A percentile compares a stretch with the other conserved stretches of the same genome.
Conservation (phyloP, 2,113 vertebrate species). For the Myiopsitta monachus region DNA sequence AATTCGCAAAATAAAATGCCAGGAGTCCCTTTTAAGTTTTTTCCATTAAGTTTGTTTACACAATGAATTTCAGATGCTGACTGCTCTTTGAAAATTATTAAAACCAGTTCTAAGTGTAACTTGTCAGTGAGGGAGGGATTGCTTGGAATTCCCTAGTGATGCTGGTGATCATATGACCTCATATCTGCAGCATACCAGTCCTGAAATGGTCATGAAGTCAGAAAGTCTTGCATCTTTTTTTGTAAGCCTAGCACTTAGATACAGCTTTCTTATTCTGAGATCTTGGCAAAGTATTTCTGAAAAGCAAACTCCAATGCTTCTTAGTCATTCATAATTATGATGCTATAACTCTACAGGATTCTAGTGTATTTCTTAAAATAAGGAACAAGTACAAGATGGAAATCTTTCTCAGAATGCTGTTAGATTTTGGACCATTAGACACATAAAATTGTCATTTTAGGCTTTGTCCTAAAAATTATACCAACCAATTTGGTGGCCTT, state of each 20-base stretch:
- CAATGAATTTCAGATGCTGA: background rate
- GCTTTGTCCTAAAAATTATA: background rate
- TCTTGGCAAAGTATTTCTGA: background rate
- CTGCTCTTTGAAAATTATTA: constrained; percentile 3
- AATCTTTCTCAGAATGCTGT: background rate
- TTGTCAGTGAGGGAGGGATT: background rate
- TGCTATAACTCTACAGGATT: background rate
- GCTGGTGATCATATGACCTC: background rate
- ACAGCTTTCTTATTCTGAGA: background rate
- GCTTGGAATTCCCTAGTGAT: background rate
- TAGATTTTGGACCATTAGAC: background rate
- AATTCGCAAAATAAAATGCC: background rate
- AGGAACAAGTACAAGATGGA: background rate
- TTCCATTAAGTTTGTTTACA: background rate
- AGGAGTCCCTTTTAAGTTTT: background rate
- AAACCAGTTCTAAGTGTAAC: background rate
- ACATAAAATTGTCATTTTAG: background rate
- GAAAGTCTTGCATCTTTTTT: background rate
- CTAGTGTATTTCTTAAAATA: background rate
- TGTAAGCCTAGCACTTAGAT: background rate
- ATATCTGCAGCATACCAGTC: background rate
- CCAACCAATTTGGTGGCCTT: background rate
- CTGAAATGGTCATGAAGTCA: background rate
- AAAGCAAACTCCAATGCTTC: background rate
- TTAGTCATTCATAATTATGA: background rate